Conservation (phyloP, 2,113 vertebrate genomes). For the Acrocephalus kingi region DNA sequence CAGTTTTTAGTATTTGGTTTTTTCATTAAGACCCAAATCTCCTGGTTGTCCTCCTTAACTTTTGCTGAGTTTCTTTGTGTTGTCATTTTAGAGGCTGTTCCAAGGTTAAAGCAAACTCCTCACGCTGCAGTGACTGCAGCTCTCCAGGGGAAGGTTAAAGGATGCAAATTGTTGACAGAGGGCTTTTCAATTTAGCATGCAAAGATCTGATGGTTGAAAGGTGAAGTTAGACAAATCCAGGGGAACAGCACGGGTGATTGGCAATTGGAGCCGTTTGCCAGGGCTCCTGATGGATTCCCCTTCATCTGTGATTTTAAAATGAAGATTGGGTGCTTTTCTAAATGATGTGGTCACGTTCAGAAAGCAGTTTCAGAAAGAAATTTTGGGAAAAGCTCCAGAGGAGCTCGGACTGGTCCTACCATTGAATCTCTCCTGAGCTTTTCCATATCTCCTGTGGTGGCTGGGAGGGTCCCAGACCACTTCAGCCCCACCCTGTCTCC, state of each 20-base stretch:
- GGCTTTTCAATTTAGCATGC: conserved; percentile 52
- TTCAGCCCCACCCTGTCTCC: not conserved
- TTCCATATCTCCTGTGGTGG: not conserved
- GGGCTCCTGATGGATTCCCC: not conserved
- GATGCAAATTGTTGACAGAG: conserved; percentile 64
- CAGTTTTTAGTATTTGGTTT: not conserved
- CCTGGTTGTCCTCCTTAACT: not conserved
- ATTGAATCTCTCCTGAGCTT: not conserved
- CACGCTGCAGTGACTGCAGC: conserved; percentile 21
- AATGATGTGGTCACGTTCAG: not conserved
- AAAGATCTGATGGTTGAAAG: conserved; percentile 41
- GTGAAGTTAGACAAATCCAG: conserved; percentile 43
- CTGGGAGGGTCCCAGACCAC: not conserved
- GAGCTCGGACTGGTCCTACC: accelerated
- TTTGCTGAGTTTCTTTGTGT: not conserved
- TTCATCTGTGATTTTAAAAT: not conserved
- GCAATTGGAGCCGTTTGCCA: not conserved
- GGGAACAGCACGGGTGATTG: not conserved
- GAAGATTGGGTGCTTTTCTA: not conserved
- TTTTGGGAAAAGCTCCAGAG: not conserved
- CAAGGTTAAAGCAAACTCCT: conserved; percentile 49
- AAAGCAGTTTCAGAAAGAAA: not conserved
- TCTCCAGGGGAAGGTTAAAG: conserved; percentile 55
- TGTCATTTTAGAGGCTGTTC: conserved; percentile 1
- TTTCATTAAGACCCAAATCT: not conserved